phyloP scores from a whole-genome alignment of 2,797 vertebrate genomes.

The Anabas testudineus region DNA sequence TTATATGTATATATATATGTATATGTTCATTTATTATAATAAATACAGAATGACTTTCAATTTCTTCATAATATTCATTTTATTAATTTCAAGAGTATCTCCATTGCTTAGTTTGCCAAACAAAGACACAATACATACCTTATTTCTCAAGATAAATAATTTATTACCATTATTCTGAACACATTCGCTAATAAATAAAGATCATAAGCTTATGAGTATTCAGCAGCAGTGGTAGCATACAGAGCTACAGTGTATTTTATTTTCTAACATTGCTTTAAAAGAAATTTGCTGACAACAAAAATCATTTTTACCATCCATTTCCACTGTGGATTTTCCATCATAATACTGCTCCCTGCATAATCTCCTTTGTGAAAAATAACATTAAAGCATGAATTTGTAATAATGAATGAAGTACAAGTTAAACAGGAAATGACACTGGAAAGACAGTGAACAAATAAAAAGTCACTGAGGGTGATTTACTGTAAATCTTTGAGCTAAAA shows the following conservation, averaged over 20 bases:
- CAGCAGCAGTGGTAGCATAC: slow-evolving; percentile 50
- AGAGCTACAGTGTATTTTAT: slow-evolving; percentile 38
- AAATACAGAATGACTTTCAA: no score
- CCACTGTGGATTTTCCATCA: background rate
- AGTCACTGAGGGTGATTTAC: background rate
- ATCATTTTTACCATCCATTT: background rate
- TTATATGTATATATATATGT: no score
- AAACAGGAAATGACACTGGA: background rate
- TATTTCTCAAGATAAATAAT: slow-evolving; percentile 8
- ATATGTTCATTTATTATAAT: no score
- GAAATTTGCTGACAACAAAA: slow-evolving; percentile 17
- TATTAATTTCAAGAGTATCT: no score
- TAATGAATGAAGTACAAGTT: background rate
- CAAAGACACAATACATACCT: no score
- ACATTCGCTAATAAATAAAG: slow-evolving; percentile 33
- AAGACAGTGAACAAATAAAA: background rate
- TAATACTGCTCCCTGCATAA: slow-evolving; percentile 20
- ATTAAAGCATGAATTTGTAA: background rate
- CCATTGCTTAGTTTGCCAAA: no score
- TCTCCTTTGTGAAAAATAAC: background rate
- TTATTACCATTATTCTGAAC: slow-evolving; percentile 41
- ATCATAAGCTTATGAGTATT: background rate
- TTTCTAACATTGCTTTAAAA: slow-evolving; percentile 4
- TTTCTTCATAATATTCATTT: no score
- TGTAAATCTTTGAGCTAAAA: background rate